A percentile compares a stretch with the other conserved stretches of the same genome.
phyloP scores from a whole-genome alignment of 2,113 vertebrate genomes.

The Scomber scombrus region DNA sequence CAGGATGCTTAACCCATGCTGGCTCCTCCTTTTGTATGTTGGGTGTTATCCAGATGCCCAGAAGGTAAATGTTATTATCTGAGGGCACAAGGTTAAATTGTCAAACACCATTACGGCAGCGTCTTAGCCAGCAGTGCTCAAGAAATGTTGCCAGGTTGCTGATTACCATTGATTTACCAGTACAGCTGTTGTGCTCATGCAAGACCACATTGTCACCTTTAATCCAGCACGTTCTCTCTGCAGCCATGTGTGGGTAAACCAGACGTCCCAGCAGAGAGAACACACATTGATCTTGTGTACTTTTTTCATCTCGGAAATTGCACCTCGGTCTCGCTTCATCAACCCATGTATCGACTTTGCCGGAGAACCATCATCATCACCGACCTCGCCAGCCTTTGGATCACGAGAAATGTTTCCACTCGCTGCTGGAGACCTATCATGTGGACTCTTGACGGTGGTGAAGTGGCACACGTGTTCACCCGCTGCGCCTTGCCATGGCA shows the following conservation, averaged over 20 bases:
- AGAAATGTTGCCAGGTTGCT: conserved; percentile 26
- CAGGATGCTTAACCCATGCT: background rate
- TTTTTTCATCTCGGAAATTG: conserved; percentile 55
- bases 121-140: background rate
- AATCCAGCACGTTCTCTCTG: conserved; percentile 19
- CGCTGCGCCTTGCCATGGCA: background rate
- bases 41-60: background rate
- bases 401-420: conserved; percentile 1
- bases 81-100: conserved; percentile 13
- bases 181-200: conserved; percentile 17
- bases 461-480: background rate
- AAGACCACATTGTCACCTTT: conserved; percentile 25
- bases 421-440: background rate
- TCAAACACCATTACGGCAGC: conserved; percentile 8
- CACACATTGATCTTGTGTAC: conserved; percentile 43
- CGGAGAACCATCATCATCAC: background rate
- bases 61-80: conserved; percentile 1
- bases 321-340: conserved; percentile 40
- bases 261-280: conserved; percentile 28
- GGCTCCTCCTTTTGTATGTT: background rate
- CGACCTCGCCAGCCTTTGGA: background rate
- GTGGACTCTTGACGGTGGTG: conserved; percentile 4
- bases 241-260: conserved; percentile 11
- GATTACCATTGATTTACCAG: conserved; percentile 41
- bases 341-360: conserved; percentile 39